Base-by-base conservation (phyloP, 2,888 invertebrate genomes). In the Dasypolia templi region DNA sequence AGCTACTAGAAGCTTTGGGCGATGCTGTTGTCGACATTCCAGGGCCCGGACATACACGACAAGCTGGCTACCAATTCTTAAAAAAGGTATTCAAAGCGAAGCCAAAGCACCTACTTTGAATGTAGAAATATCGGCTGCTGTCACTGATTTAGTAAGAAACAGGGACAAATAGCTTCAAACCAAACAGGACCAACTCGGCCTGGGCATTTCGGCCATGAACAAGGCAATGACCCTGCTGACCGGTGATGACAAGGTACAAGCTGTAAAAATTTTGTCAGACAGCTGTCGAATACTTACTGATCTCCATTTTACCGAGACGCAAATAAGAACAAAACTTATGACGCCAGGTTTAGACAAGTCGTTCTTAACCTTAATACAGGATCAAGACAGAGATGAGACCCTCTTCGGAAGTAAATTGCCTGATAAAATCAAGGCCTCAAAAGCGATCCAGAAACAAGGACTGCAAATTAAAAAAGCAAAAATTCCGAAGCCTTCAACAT, bases 121-220 rank as follows among this genome's bases (percentile, higher is more conserved):
- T 7, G n/a, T 39, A 3, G n/a, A 39, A 39, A 39, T 39, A 59
- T 59, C 39, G 7, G 59, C 59, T 59, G 39, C 26, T 39, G 39
- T 61, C n/a, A 39, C 17, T 39, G 59, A 61, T 26, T 39, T 61
- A 61, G 39, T 61, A 61, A 61, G 9, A n/a, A 59, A 59, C 59
- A 17, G n/a, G 17, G 39, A 61, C 7, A 61, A 26, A 61, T 39
- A 39, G 17, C 59, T 61, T 17, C 39, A 61, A 39, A 39, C 39
- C 39, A 61, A 61, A 26, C 39, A 39, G n/a, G n/a, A 26, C 39
- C 59, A 59, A n/a, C 39, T 59, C 39, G 59, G 39, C 59, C n/a
- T 17, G 39, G 39, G 39, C n/a, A 59, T 59, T n/a, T n/a, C n/a
- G n/a, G n/a, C n/a, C n/a, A n/a, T n/a, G n/a, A n/a, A n/a, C 9